Evolutionary conservation across 2,113 vertebrate species (phyloP), one percentile per base, ranked within the genome.

Genomic region (Capreolus pygargus): DNA sequence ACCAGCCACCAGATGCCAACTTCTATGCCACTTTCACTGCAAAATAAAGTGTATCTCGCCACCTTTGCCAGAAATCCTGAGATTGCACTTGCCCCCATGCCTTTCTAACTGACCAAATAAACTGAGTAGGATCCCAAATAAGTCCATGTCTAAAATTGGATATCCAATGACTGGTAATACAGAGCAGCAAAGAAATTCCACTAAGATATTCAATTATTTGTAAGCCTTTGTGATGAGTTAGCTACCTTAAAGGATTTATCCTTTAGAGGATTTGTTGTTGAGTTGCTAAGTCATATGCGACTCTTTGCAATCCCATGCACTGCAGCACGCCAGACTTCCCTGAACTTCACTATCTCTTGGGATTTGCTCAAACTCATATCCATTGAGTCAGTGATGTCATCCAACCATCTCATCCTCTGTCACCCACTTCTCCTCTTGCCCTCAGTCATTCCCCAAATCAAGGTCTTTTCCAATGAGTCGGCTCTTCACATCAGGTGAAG

Each of bases 31-130:
- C 54, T 15, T 52, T 70, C 6, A 50, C 25, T 61, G 16, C 25
- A 43, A 50, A 61, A 23, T 52, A 15, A 55, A 54, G 1, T 11
- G 7, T 15, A 1, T 82, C 39, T 25, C 6, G 25, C 14, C 17
- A 0, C 2, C 47, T 47, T 81, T 45, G 45, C 9, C 30, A 30
- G 61, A 54, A 70, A 74, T 12, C 55, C 74, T 21, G 6, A 60
- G 27, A 4, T 6, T 47, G 43, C 39, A 14, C 2, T 23, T 30
- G 6, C 2, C 3, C 17, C 43, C 25, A 25, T 2, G 14, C 28
- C 57, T n/a, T 54, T 50, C 61, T 61, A 84, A 95, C 30, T 3
- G 27, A 60, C 90, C 27, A 50, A 85, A 67, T 60, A 47, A 54
- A 78, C 67, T 52, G 28, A 87, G 55, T 3, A 93, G 25, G 67